phyloP scores from a whole-genome alignment of 2,888 invertebrate species.

The Campoplex capitator region DNA sequence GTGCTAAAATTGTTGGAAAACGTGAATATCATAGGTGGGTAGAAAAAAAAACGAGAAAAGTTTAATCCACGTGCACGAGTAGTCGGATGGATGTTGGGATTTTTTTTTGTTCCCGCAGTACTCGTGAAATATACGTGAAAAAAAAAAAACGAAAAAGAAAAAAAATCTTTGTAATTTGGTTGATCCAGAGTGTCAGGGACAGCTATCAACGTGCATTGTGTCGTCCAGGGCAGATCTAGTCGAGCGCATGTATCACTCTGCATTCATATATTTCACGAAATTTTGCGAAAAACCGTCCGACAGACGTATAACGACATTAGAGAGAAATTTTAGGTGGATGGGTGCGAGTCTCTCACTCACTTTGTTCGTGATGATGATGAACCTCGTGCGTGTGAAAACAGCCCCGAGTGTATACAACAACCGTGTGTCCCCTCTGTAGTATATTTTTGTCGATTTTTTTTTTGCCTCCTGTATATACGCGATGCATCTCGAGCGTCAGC shows the following conservation, averaged over 20 bases:
- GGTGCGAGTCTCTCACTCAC: constrained; percentile 21
- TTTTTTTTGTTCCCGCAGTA: neutral
- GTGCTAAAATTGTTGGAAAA: neutral
- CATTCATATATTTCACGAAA: constrained; percentile 56
- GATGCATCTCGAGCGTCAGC: constrained; percentile 23
- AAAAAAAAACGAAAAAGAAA: neutral
- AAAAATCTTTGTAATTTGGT: constrained; percentile 12
- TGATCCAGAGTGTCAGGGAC: constrained; percentile 31
- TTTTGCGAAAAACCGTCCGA: constrained; percentile 46
- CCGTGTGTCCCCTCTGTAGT: constrained; percentile 21
- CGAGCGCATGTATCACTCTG: constrained; percentile 31
- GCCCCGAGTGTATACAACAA: constrained; percentile 23
- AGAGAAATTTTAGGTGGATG: constrained; percentile 55
- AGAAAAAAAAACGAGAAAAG: neutral
- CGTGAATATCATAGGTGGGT: neutral
- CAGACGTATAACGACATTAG: constrained; percentile 57
- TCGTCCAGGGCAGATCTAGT: constrained; percentile 29
- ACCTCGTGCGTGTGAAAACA: constrained; percentile 46
- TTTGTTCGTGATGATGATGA: constrained; percentile 55
- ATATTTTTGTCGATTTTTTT: constrained; percentile 62
- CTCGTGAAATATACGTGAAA: neutral
- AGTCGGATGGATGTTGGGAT: neutral
- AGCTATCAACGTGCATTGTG: constrained; percentile 34
- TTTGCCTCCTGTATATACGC: neutral
- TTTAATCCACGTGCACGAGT: neutral